Conservation (phyloP, 2,113 vertebrate genomes). For the Lutjanus erythropterus region DNA sequence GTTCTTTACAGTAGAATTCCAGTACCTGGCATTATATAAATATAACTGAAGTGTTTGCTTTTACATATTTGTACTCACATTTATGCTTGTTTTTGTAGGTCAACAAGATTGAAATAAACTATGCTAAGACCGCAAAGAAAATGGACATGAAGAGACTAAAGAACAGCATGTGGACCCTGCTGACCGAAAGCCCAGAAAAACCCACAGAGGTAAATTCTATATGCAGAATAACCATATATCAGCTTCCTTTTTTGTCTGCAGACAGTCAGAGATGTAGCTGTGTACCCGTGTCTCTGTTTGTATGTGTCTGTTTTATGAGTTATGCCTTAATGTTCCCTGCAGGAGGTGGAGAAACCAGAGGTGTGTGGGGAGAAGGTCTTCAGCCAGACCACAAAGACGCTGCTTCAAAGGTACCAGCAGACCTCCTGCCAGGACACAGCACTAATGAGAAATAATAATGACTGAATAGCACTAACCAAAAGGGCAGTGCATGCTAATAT, state of each 20-base stretch:
- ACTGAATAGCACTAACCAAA: background rate
- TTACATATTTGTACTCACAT: background rate
- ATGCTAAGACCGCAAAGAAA: conserved; percentile 92
- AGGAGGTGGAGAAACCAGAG: conserved; percentile 70
- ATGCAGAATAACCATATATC: too few species aligned
- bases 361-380: conserved; percentile 85
- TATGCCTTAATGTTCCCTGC: conserved; percentile 30
- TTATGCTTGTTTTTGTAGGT: conserved; percentile 81
- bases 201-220: conserved; percentile 61
- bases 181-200: conserved; percentile 81
- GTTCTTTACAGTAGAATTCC: background rate
- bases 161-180: conserved; percentile 91
- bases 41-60: background rate
- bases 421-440: background rate
- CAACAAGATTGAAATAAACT: conserved; percentile 91
- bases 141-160: conserved; percentile 97
- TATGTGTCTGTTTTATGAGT: background rate
- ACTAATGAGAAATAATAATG: conserved; percentile 26
- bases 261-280: background rate
- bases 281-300: background rate
- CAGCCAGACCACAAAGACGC: conserved; percentile 82
- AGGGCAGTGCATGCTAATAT: background rate
- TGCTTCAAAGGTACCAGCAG: conserved; percentile 82
- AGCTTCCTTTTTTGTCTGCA: background rate
- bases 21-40: background rate